These are phyloP conservation scores for Synergus japonicus DNA, from an alignment of 2,888 invertebrate species.

Conservation along the genomic window DNA sequence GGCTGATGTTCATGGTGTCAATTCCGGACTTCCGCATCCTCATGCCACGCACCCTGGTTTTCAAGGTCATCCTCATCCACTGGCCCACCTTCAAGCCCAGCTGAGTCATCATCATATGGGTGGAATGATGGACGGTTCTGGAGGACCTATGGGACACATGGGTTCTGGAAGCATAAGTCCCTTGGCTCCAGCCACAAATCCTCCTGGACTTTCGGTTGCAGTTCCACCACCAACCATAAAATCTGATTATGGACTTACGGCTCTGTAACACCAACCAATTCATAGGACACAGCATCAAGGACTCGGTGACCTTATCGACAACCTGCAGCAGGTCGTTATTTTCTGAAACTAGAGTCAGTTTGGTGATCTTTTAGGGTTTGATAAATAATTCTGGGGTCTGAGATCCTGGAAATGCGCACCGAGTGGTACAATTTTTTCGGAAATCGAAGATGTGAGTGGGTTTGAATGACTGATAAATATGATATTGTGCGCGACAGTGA, in stretches of 20 bases:
- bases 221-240: constrained; percentile 83
- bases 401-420: constrained; percentile 47
- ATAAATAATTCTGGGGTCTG: constrained; percentile 13
- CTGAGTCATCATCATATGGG: constrained; percentile 74
- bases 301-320: constrained; percentile 27
- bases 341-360: background rate
- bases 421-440: constrained; percentile 48
- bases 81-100: constrained; percentile 77
- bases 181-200: constrained; percentile 71
- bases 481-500: constrained; percentile 26
- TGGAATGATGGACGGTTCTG: constrained; percentile 74
- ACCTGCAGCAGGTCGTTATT: constrained; percentile 15
- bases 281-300: constrained; percentile 44
- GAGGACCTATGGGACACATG: constrained; percentile 70
- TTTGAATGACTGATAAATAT: background rate
- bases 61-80: constrained; percentile 76
- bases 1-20: constrained; percentile 70
- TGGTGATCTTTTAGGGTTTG: constrained; percentile 17
- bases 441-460: background rate
- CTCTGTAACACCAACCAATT: constrained; percentile 80
- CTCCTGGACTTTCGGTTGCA: constrained; percentile 69
- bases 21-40: constrained; percentile 56
- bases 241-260: constrained; percentile 92
- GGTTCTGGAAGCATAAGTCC: constrained; percentile 74
- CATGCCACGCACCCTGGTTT: constrained; percentile 67